Base-by-base conservation (phyloP, 2,888 invertebrate genomes). In the Drosophila bunnanda region DNA sequence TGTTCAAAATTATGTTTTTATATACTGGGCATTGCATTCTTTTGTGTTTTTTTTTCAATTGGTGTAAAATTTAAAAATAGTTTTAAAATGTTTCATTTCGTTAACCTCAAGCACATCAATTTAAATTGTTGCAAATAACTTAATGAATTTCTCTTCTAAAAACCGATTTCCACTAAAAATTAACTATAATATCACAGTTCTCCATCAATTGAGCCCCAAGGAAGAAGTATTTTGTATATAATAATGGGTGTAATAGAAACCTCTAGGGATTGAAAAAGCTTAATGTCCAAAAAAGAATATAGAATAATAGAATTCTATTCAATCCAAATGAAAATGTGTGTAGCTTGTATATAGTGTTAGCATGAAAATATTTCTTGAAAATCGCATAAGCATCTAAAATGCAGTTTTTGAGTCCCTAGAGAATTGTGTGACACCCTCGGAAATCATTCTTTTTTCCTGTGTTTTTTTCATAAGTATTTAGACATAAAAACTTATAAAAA, bases 401-500 rank as follows among this genome's bases (percentile, higher is more conserved):
- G 32, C 30, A 20, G 39, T 32, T 52, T 52, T 39, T 53, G 22
- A 54, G 41, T 17, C 59, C 39, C 39, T 59, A 59, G 59, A 32
- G 50, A 22, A 46, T 75, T 81, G 67, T 32, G 25, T 56, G 15
- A 15, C 50, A 32, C 9, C 32, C 50, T 20, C 9, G 2, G 2
- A 32, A 32, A 9, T 15, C 12, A 50, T 8, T 12, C 2, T 20
- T 32, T 30, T 17, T 20, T 15, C 20, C 5, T 2, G 8, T 52
- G 60, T 76, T 75, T 78, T 59, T 78, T 57, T 34, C 6, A 22
- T 44, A 60, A 54, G 32, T 28, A 17, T 54, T 20, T 20, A 38
- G 34, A 15, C 9, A 64, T 41, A 48, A 44, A 39, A 48, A 34
- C 2, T 13, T 39, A 39, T 10, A 20, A 20, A 38, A n/a, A 62